These are phyloP conservation scores for Drosophila recens DNA, from an alignment of 2,888 invertebrate species.

Conservation along the genomic window DNA sequence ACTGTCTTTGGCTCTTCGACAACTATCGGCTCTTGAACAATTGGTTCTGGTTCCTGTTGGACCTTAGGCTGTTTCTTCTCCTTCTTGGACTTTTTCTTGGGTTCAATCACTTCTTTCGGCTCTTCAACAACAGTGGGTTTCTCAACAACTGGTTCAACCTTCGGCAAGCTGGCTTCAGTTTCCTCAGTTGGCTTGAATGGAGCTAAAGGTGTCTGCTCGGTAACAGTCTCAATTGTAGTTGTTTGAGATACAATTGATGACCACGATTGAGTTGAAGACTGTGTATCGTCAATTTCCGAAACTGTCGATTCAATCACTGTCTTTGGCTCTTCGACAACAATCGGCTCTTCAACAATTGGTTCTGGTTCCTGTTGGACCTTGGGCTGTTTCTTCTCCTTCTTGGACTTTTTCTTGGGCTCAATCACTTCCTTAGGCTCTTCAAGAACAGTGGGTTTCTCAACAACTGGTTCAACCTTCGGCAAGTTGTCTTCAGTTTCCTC, in stretches of 20 bases:
- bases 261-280: constrained; percentile 7
- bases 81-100: constrained; percentile 2
- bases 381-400: constrained; percentile 50
- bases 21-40: neutral
- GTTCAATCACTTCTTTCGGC: neutral
- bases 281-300: neutral
- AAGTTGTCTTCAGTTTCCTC: neutral
- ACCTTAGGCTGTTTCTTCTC: neutral
- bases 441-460: neutral
- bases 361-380: neutral
- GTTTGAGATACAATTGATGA: constrained; percentile 10
- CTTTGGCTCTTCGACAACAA: constrained; percentile 2
- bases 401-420: constrained; percentile 45
- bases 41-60: neutral
- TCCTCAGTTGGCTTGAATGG: neutral
- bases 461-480: too few species aligned
- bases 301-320: constrained; percentile 12
- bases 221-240: neutral
- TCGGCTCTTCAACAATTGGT: constrained; percentile 13
- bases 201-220: neutral
- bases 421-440: neutral
- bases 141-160: neutral
- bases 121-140: neutral
- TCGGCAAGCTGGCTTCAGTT: neutral
- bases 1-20: neutral